These are phyloP conservation scores for Lepus oiostolus DNA, from an alignment of 2,797 vertebrate genomes.

Conservation along the genomic window DNA sequence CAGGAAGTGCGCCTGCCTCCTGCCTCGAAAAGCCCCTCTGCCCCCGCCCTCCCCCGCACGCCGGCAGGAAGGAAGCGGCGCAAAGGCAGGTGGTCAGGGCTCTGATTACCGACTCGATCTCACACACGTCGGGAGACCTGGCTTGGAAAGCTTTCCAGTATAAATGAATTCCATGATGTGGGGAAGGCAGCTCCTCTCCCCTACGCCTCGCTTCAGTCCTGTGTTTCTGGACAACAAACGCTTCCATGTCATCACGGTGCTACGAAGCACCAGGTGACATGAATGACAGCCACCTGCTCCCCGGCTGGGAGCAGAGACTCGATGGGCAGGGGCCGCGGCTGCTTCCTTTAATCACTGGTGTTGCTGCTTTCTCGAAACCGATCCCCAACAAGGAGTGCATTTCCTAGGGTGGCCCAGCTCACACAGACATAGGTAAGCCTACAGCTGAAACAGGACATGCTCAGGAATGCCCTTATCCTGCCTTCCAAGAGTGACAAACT, in stretches of 20 bases:
- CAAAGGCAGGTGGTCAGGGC: slow-evolving; percentile 43
- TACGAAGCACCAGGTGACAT: background rate
- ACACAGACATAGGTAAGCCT: background rate
- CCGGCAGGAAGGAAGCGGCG: background rate
- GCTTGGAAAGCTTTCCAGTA: slow-evolving; percentile 61
- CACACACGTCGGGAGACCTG: slow-evolving; percentile 29
- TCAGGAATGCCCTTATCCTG: background rate
- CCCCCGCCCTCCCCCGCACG: background rate
- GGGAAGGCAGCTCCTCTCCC: slow-evolving; percentile 39
- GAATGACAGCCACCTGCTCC: background rate
- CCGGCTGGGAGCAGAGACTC: background rate
- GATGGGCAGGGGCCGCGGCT: background rate
- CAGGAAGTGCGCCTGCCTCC: background rate
- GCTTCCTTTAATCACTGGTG: background rate
- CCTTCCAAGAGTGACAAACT: background rate
- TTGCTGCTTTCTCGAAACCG: background rate
- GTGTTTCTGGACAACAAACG: background rate
- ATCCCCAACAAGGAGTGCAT: background rate
- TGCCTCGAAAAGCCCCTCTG: background rate
- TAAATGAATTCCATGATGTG: slow-evolving; percentile 60
- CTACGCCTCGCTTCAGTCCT: slow-evolving; percentile 8
- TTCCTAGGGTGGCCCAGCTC: background rate
- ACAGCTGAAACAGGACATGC: background rate
- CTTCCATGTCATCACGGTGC: background rate
- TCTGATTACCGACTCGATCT: slow-evolving; percentile 22